Conservation (phyloP, 2,888 invertebrate genomes). For the Ichneumon xanthorius region DNA sequence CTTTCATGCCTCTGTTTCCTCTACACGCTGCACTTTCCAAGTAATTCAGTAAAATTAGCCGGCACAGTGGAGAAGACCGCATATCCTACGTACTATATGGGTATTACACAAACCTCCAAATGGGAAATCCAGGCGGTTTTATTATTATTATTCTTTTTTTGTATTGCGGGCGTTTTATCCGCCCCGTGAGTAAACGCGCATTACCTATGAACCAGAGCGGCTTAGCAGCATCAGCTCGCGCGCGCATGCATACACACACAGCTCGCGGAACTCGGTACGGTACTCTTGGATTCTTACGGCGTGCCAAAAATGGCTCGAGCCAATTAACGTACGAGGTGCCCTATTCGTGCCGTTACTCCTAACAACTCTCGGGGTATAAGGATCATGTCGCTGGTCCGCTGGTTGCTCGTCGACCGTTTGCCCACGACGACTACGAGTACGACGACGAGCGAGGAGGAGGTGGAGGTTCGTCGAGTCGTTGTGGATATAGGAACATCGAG, state of each 20-base stretch:
- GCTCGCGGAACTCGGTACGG: constrained; percentile 47
- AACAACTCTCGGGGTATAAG: constrained; percentile 68
- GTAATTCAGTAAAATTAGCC: constrained; percentile 51
- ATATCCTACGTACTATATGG: constrained; percentile 3
- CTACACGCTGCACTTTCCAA: constrained; percentile 27
- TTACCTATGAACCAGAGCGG: constrained; percentile 52
- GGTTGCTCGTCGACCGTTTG: constrained; percentile 56
- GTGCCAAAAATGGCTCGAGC: constrained; percentile 72
- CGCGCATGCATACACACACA: neutral
- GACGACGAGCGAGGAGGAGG: constrained; percentile 38
- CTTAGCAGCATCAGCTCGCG: constrained; percentile 12
- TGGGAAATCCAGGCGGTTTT: constrained; percentile 34
- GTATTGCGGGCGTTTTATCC: neutral
- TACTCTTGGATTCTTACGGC: constrained; percentile 63
- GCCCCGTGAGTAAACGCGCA: constrained; percentile 29
- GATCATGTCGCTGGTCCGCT: constrained; percentile 60
- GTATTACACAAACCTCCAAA: constrained; percentile 17
- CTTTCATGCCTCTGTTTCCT: constrained; percentile 4
- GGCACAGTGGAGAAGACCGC: constrained; percentile 16
- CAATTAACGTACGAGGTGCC: constrained; percentile 73
- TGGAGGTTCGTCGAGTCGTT: constrained; percentile 40
- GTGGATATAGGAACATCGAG: constrained; percentile 31
- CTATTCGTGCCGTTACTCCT: constrained; percentile 71
- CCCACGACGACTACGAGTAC: constrained; percentile 48
- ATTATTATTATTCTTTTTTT: neutral